Percentiles rank a stretch among this genome's conserved stretches.
Conservation (phyloP, 2,888 invertebrate genomes). For the Tanytarsus gracilentus region DNA sequence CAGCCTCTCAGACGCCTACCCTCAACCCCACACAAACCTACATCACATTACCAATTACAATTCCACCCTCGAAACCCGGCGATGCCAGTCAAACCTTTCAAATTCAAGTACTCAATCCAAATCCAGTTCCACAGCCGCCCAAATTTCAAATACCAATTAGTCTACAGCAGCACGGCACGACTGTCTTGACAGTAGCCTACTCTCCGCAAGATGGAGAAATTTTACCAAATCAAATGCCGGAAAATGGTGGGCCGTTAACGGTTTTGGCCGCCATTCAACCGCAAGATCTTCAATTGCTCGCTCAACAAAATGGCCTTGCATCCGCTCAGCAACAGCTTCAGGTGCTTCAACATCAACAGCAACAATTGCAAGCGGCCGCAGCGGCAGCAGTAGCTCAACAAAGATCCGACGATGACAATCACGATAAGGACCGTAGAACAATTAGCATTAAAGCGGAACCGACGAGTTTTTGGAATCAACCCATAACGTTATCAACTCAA, state of each 20-base stretch:
- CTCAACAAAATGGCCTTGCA: constrained; percentile 33
- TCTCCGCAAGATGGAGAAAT: constrained; percentile 55
- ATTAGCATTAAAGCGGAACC: constrained; percentile 40
- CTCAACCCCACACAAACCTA: constrained; percentile 49
- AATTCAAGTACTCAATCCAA: constrained; percentile 62
- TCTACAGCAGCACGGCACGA: constrained; percentile 59
- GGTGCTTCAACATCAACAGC: constrained; percentile 39
- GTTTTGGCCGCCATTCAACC: constrained; percentile 58
- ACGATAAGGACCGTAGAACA: constrained; percentile 28
- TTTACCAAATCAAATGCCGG: constrained; percentile 47
- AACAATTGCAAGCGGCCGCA: constrained; percentile 38
- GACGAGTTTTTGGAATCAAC: constrained; percentile 38
- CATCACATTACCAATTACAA: constrained; percentile 68
- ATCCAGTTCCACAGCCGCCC: constrained; percentile 48
- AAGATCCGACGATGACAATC: constrained; percentile 23
- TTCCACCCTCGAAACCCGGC: constrained; percentile 64
- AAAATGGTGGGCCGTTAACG: constrained; percentile 48
- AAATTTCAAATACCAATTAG: constrained; percentile 70
- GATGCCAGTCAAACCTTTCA: constrained; percentile 71
- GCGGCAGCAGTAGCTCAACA: constrained; percentile 41
- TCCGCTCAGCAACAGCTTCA: constrained; percentile 42
- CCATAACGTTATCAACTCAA: constrained; percentile 38
- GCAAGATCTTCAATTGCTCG: constrained; percentile 59
- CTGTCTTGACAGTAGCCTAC: constrained; percentile 67
- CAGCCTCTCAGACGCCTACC: constrained; percentile 31